A percentile compares a stretch with the other conserved stretches of the same genome.
These are phyloP conservation scores for Meta bourneti DNA, from an alignment of 2,888 invertebrate species.

Conservation along the genomic window DNA sequence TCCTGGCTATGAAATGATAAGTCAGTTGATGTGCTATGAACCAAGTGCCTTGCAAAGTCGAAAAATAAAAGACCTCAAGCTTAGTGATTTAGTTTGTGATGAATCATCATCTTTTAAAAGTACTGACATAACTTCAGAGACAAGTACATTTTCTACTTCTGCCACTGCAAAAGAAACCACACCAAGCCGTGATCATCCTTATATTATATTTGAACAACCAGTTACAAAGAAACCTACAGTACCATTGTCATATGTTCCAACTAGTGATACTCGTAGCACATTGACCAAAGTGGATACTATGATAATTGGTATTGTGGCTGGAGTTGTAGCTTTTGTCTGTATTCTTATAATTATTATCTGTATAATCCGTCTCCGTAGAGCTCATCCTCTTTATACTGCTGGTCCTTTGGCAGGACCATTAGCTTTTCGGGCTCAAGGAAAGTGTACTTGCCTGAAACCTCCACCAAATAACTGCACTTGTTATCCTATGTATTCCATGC, in stretches of 20 bases:
- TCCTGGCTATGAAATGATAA: constrained; percentile 34
- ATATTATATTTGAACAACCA: constrained; percentile 86
- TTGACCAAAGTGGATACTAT: constrained; percentile 93
- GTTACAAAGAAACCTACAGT: constrained; percentile 71
- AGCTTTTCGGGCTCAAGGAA: constrained; percentile 79
- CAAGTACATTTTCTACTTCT: constrained; percentile 78
- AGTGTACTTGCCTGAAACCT: constrained; percentile 83
- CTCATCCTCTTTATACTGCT: constrained; percentile 84
- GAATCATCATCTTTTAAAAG: constrained; percentile 78
- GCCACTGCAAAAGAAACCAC: constrained; percentile 72
- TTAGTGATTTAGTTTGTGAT: constrained; percentile 91
- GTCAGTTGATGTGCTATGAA: constrained; percentile 85
- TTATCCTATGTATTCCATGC: constrained; percentile 80
- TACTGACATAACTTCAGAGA: constrained; percentile 30
- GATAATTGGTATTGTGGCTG: constrained; percentile 96
- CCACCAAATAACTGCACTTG: constrained; percentile 78
- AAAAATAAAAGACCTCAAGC: constrained; percentile 88
- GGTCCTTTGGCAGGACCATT: constrained; percentile 84
- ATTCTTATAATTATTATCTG: constrained; percentile 92
- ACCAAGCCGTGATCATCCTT: constrained; percentile 86
- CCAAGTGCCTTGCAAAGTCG: constrained; percentile 87
- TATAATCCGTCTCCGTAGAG: constrained; percentile 86
- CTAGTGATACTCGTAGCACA: constrained; percentile 60
- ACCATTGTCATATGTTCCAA: constrained; percentile 50
- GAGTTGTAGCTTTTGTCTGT: constrained; percentile 94